Evolutionary conservation across 2,797 vertebrate species (phyloP), one percentile per base, ranked within the genome.

Genomic region (Pangasius mekongensis): DNA sequence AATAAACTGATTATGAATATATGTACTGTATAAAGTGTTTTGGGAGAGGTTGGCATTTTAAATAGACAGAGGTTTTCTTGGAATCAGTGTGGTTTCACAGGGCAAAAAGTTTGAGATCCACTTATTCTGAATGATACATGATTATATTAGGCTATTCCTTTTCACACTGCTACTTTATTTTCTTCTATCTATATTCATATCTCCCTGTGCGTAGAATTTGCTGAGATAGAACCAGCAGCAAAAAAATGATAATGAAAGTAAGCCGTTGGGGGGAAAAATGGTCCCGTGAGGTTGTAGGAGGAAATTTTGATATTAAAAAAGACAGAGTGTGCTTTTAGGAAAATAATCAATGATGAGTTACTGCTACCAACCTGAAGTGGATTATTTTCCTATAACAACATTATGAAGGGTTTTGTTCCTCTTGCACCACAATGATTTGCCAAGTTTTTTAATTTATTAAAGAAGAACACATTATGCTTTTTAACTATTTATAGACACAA

Each of bases 181-280:
- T 77, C 33, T 47, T 69, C 24, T 69, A 30, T 30, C 43, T 43
- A 66, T 20, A 84, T 80, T 80, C 52, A 80, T 80, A 58, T 80
- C 9, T 58, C 24, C 77, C 30, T 36, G 14, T 80, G 18, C 30
- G 16, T 43, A 52, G 83, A 18, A 66, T 84, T 66, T 49, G 43
- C 82, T 66, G 56, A 82, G 81, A 81, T 60, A 13, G 30, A 39
- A 82, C 78, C 84, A 66, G 47, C 22, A 86, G 49, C 58, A 60
- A 71, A 73, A 85, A 80, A 58, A 80, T 22, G 13, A 58, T 87
- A 87, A 86, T 87, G 78, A 74, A 64, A 33, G 30, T 52, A 33
- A 56, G 27, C 87, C 69, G 33, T 80, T 18, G 69, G 22, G 20
- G 1, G 18, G 18, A 22, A 87, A 86, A 56, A 71, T 82, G 36